Evolutionary conservation across 2,113 vertebrate species (phyloP), one percentile per base, ranked within the genome.

Genomic region (Datnioides undecimradiatus): DNA sequence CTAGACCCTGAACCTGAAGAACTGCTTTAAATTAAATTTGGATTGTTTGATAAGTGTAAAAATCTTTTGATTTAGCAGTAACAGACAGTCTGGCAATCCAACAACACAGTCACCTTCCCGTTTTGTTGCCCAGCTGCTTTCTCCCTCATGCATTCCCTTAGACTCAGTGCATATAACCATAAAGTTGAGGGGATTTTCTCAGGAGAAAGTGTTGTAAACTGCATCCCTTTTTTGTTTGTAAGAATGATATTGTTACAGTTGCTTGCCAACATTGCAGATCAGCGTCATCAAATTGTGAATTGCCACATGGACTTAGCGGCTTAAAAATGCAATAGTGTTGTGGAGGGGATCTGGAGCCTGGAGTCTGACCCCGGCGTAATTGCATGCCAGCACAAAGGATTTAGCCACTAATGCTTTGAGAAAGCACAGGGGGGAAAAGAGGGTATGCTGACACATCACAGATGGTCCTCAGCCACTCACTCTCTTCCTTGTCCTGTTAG

Each of bases 321-420:
- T 93, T 94, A 92, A 93, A 91, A 91, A 91, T 43, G 83, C 87
- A 88, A 88, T 86, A 76, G 87, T 86, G 85, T 87, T 90, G 80
- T 73, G 73, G 73, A 67, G 70, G 62, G 82, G 80, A 86, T 87
- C 87, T 83, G 74, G 75, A 79, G 77, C 88, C 83, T 88, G 79
- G 78, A 85, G 87, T 87, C 90, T 87, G 87, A 92, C 93, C 91
- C 81, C n/a, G 41, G 76, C 55, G 80, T 92, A 93, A 93, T 93
- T 93, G 92, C 93, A 86, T 91, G 91, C 91, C 92, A 92, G 91
- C 92, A 90, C 88, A 93, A 94, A 93, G 91, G 93, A 93, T 93
- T 93, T 93, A 86, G 82, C 78, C 84, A 67, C 84, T 93, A 94
- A 95, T 93, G 91, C 90, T 92, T 91, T 82, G 75, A 86, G 84